phyloP scores from a whole-genome alignment of 2,113 vertebrate species.

The Daphoenositta chrysoptera region DNA sequence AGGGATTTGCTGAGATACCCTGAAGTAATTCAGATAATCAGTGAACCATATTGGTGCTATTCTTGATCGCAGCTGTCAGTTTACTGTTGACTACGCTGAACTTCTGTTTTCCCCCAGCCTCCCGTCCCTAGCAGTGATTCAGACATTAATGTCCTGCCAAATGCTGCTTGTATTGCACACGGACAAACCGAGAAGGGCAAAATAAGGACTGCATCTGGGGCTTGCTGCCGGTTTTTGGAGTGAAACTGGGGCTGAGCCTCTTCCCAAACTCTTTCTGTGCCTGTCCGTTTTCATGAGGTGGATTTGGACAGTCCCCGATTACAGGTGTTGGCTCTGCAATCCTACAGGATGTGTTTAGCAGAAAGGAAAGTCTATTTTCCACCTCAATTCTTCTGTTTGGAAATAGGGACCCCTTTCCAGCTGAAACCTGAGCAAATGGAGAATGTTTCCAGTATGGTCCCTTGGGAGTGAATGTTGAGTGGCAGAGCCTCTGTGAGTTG shows the following conservation, averaged over 20 bases:
- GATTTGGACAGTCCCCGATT: not conserved
- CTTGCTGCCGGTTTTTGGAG: not conserved
- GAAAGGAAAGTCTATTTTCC: not conserved
- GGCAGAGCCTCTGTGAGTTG: not conserved
- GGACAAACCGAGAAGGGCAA: not conserved
- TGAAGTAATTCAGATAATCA: conserved; percentile 23
- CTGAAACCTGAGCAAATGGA: not conserved
- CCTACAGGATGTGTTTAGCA: not conserved
- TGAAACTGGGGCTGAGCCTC: not conserved
- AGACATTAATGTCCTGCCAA: not conserved
- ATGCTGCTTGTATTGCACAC: not conserved
- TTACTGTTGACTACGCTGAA: not conserved
- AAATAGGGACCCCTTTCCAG: not conserved
- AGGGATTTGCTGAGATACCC: not conserved
- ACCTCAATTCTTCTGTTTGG: not conserved
- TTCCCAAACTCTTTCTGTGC: not conserved
- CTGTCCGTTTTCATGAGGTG: not conserved
- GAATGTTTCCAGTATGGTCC: not conserved
- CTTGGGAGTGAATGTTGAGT: not conserved
- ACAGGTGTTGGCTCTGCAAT: not conserved
- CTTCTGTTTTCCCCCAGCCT: not conserved
- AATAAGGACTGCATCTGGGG: not conserved
- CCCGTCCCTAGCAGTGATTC: fast-evolving
- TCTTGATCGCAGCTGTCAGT: not conserved
- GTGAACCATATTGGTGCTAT: not conserved